These are phyloP conservation scores for Platygyra sinensis DNA, from an alignment of 64 coral and sea anemone species.

Conservation along the genomic window DNA sequence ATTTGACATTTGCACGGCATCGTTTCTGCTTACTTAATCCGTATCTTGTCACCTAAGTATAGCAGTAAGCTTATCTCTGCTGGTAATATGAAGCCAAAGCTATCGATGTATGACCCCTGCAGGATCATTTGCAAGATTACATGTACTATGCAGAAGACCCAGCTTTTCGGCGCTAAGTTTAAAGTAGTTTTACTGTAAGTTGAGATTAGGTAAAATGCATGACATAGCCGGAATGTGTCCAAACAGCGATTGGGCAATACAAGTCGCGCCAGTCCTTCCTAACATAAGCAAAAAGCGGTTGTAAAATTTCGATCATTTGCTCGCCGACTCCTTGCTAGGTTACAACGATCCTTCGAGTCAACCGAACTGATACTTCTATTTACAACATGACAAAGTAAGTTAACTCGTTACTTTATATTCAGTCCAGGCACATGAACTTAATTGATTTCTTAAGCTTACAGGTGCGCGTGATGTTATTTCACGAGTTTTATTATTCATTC, in stretches of 20 bases:
- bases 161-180: neutral
- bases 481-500: too few relatives aligned
- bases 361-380: neutral
- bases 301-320: neutral
- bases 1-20: neutral
- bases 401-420: neutral
- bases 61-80: too few relatives aligned
- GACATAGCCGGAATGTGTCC: neutral
- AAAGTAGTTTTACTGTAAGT: conserved; percentile 22
- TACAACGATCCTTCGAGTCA: too few relatives aligned
- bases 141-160: neutral
- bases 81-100: too few relatives aligned
- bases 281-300: neutral
- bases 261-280: conserved; percentile 23
- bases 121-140: neutral
- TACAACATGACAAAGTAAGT: conserved; percentile 15
- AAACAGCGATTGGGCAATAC: conserved; percentile 8
- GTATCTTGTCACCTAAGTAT: too few relatives aligned
- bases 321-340: too few relatives aligned
- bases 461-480: neutral
- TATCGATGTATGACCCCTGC: neutral
- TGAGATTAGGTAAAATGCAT: neutral
- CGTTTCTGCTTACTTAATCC: too few relatives aligned
- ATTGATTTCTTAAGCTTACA: neutral
- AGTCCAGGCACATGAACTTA: neutral